Conservation (phyloP, 2,113 vertebrate species). For the Calonectris borealis region DNA sequence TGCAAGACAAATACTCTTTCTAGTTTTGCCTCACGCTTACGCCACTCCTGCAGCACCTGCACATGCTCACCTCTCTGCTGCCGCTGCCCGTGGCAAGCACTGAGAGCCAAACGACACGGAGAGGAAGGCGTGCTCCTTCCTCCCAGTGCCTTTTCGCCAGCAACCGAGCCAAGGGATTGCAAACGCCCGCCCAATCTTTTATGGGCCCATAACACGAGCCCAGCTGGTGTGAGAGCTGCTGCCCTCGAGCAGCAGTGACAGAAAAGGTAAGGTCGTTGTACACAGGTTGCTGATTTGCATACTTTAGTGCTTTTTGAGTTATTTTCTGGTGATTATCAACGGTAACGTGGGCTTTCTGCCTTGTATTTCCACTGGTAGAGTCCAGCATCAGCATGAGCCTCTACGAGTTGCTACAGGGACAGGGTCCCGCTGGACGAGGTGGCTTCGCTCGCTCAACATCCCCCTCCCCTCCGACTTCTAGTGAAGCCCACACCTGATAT, state of each 20-base stretch:
- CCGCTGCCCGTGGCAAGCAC: background rate
- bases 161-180: constrained; percentile 29
- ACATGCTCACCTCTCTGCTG: background rate
- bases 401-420: background rate
- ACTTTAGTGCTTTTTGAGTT: background rate
- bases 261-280: constrained; percentile 51
- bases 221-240: constrained; percentile 29
- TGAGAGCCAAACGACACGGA: background rate
- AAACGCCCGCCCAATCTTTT: background rate
- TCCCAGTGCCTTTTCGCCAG: constrained; percentile 30
- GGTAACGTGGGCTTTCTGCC: background rate
- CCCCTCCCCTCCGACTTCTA: constrained; percentile 52
- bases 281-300: background rate
- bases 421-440: constrained; percentile 21
- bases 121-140: constrained; percentile 32
- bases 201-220: background rate
- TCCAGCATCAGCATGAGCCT: constrained; percentile 13
- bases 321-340: background rate
- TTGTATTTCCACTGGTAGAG: background rate
- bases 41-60: background rate
- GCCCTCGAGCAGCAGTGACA: background rate
- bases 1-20: background rate
- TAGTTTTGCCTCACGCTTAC: background rate
- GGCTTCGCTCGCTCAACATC: constrained; percentile 61
- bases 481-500: background rate